Conservation (phyloP, 2,797 vertebrate genomes). For the Uromys caudimaculatus region DNA sequence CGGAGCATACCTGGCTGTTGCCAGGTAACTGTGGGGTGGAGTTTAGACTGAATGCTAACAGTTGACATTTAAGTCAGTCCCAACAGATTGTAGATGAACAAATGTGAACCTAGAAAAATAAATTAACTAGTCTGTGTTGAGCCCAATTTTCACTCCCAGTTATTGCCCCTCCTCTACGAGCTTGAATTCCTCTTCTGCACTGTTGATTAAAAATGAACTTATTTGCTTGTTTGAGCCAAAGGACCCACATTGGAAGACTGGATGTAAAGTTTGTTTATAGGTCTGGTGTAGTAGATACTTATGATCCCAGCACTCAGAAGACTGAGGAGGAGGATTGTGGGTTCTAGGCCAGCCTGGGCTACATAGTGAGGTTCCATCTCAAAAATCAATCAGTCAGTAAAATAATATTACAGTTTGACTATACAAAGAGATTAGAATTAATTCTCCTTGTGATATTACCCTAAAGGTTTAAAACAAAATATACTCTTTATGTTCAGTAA, state of each 20-base stretch:
- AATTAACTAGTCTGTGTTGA: not conserved
- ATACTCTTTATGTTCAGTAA: not conserved
- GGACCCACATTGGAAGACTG: not conserved
- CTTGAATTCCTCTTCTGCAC: not conserved
- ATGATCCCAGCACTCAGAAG: not conserved
- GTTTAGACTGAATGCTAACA: too few relatives aligned
- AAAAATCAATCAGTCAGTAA: not conserved
- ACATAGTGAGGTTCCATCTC: not conserved
- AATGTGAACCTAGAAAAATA: not conserved
- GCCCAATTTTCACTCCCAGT: not conserved
- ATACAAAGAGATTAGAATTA: not conserved
- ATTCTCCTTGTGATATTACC: not conserved
- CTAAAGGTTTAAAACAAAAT: conserved; percentile 6
- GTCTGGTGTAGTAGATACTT: not conserved
- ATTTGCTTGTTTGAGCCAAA: not conserved
- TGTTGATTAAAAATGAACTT: not conserved
- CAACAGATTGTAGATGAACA: not conserved
- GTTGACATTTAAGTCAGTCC: not conserved
- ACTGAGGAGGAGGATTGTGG: not conserved
- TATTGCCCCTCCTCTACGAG: not conserved
- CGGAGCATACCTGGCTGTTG: too few relatives aligned
- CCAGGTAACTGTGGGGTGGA: too few relatives aligned
- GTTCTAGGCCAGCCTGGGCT: not conserved
- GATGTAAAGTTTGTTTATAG: not conserved
- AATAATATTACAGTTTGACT: not conserved